Evolutionary conservation across 2,113 vertebrate genomes (phyloP), one percentile per base, ranked within the genome.

Genomic region (Oryzias celebensis): DNA sequence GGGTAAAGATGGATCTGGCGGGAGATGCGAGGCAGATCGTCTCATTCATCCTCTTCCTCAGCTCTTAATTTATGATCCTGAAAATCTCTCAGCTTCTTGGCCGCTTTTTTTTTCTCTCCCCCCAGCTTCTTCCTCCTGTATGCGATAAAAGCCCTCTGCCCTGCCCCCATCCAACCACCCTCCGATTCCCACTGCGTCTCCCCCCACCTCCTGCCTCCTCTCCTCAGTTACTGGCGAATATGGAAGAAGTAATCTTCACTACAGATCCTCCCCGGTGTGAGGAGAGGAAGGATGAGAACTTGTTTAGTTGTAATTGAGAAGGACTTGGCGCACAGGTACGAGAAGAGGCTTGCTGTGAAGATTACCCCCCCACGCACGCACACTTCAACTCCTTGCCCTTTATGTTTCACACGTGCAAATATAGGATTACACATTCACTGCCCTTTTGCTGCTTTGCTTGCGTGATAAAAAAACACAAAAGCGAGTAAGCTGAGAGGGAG

Each of bases 71-170:
- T 56, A 61, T 0, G 14, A 23, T 62, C 47, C 71, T 63, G 36
- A 65, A 71, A 52, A 57, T 52, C 46, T 17, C 4, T 50, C 14
- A 20, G 55, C 46, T 16, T n/a, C 55, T 77, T 61, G 51, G 62
- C 66, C 53, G 64, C 66, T 48, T 48, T 15, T 51, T 14, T 45
- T 26, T 42, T 13, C 7, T 7, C 2, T 5, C 7, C 7, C 13
- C 4, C 15, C 17, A 20, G 18, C 12, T 46, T 20, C 10, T 6
- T 22, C n/a, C 51, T 82, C 58, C 71, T 76, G 73, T 81, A 71
- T 67, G 65, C 71, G 73, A 73, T 73, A 68, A 84, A 80, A 91
- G 71, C 72, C 72, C 24, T 36, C 36, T 82, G 80, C 88, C 82
- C 88, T 87, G 66, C 77, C 82, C 79, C 86, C 78, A 85, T 67